Evolutionary conservation across 2,113 vertebrate species (phyloP), one percentile per base, ranked within the genome.

Genomic region (Asarcornis scutulata): DNA sequence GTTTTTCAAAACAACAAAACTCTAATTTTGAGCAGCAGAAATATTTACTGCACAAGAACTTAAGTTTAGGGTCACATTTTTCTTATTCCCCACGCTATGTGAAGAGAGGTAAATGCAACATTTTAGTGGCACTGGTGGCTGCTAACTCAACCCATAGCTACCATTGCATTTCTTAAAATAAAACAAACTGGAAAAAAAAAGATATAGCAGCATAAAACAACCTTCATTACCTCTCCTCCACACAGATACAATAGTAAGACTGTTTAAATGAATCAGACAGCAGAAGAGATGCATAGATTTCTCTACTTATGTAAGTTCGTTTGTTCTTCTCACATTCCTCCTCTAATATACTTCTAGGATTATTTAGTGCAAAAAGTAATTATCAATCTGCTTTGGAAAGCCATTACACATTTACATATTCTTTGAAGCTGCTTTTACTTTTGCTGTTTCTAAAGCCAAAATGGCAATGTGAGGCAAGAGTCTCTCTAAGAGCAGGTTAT

Each of bases 361-460:
- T 55, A 83, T 80, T 91, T 80, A 71, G 64, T 79, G 17, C 59
- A 96, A 88, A 92, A 96, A 92, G 95, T 95, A 96, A 97, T 96
- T 96, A 96, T 96, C 94, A 96, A 93, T 95, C 31, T 26, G 5
- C 81, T 93, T 95, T 80, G 62, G 36, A 93, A 97, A 95, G 69
- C 55, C 71, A 83, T 80, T 92, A 85, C 66, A 74, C 96, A 87
- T 72, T 89, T 88, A 89, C 71, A 80, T 69, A 46, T 89, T 34
- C 78, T 96, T 95, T 93, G 86, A 83, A 44, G 77, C 89, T 94
- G 67, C 60, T 25, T 72, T 63, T 94, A 83, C 86, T 96, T 93
- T 87, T 85, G 91, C 80, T 84, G 84, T 95, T 97, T 95, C 93
- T 93, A 93, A 95, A 91, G 85, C 86, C 86, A 96, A 97, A 94